Conservation (phyloP, 2,113 vertebrate genomes). For the Rhagologus leucostigma region DNA sequence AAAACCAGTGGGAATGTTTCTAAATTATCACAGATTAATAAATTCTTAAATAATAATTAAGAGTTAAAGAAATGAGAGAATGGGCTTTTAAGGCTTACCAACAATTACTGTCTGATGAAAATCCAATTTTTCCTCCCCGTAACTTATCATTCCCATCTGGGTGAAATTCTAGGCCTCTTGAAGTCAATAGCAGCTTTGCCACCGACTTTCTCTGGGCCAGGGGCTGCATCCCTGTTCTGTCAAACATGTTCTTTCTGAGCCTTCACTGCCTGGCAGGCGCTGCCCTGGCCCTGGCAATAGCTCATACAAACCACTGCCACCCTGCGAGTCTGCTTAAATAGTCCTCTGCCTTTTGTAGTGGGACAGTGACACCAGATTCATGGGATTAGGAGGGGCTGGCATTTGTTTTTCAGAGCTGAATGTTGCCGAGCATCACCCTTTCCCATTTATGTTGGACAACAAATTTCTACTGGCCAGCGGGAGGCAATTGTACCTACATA, state of each 20-base stretch:
- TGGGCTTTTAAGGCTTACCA: conserved; percentile 7
- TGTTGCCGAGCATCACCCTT: not conserved
- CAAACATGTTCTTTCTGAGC: not conserved
- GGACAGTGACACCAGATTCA: not conserved
- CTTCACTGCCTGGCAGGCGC: not conserved
- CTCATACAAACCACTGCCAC: not conserved
- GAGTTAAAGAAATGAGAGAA: conserved; percentile 1
- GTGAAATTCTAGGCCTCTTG: not conserved
- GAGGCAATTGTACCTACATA: not conserved
- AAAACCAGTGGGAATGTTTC: not conserved
- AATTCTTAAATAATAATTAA: conserved; percentile 14
- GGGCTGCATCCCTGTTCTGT: not conserved
- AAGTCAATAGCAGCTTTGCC: not conserved
- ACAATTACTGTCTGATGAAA: conserved; percentile 17
- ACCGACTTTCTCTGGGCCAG: not conserved
- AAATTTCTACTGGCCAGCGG: not conserved
- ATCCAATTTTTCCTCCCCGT: not conserved
- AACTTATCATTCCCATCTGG: not conserved
- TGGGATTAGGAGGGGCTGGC: not conserved
- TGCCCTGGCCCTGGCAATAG: not conserved
- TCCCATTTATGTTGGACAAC: not conserved
- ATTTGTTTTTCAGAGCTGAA: not conserved
- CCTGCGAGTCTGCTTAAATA: not conserved
- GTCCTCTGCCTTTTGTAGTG: not conserved
- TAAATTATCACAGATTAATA: conserved; percentile 49